Percentiles rank a stretch among this genome's conserved stretches.
phyloP scores from a whole-genome alignment of 1,140 invertebrate species.

The Sweltsa coloradensis region DNA sequence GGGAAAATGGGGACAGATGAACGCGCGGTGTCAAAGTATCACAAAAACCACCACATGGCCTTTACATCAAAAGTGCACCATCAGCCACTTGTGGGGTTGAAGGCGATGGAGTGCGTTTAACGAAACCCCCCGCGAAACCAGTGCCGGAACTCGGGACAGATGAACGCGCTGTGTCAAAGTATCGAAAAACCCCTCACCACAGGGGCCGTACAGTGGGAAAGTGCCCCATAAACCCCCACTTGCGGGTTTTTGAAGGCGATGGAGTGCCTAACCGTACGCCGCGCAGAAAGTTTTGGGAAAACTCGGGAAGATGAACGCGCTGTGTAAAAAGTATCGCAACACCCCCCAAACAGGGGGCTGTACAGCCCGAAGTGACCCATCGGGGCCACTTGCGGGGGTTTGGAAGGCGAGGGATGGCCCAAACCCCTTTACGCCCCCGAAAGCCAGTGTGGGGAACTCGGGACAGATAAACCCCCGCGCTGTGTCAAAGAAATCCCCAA shows the following conservation, averaged over 20 bases:
- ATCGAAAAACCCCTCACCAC: no score
- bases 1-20: slow-evolving; percentile 88
- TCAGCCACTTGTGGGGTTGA: slow-evolving; percentile 97
- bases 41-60: no score
- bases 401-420: slow-evolving; percentile 90
- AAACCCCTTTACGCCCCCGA: slow-evolving; percentile 75
- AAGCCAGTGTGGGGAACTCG: slow-evolving; percentile 81
- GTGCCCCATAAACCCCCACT: slow-evolving; percentile 98
- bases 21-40: no score
- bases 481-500: no score
- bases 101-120: slow-evolving; percentile 82
- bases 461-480: slow-evolving; percentile 94
- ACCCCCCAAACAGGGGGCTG: slow-evolving; percentile 96
- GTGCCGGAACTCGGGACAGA: slow-evolving; percentile 86
- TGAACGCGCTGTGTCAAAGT: no score
- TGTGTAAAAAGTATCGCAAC: no score
- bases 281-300: no score
- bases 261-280: no score
- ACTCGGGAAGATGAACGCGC: no score
- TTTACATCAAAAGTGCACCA: slow-evolving; percentile 98
- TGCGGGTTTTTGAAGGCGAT: no score
- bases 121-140: slow-evolving; percentile 86
- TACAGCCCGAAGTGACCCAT: no score
- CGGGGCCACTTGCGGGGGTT: slow-evolving; percentile 97
- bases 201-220: no score